A percentile compares a stretch with the other conserved stretches of the same genome.
These are phyloP conservation scores for Lepetodrilus schrolli DNA, from an alignment of 2,888 invertebrate genomes.

Conservation along the genomic window DNA sequence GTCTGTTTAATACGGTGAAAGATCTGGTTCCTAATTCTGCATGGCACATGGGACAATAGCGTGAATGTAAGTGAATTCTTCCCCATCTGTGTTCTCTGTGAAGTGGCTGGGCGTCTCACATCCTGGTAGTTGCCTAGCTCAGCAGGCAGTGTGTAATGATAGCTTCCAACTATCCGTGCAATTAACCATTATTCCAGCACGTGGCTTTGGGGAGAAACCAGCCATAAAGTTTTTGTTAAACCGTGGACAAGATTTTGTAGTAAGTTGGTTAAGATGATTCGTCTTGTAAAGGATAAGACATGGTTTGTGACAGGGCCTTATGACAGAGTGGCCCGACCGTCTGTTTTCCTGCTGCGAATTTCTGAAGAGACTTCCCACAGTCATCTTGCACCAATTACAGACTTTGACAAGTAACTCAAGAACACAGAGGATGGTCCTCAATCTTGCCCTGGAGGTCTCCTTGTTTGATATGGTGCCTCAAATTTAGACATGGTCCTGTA, in stretches of 20 bases:
- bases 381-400: neutral
- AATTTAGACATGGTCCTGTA: too few species aligned
- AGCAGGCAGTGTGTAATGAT: neutral
- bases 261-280: neutral
- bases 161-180: neutral
- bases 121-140: neutral
- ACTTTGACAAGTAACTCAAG: neutral
- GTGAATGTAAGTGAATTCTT: too few species aligned
- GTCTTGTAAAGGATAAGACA: neutral
- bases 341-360: neutral
- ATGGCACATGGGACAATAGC: too few species aligned
- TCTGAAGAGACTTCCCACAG: neutral
- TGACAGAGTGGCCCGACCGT: neutral
- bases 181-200: neutral
- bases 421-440: neutral
- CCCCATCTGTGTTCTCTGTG: too few species aligned
- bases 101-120: too few species aligned
- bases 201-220: neutral
- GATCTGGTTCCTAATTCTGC: too few species aligned
- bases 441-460: neutral
- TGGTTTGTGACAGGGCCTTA: conserved; percentile 5
- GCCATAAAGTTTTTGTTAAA: neutral
- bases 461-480: neutral
- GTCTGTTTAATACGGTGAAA: too few species aligned
- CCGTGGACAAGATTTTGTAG: neutral